Base-by-base conservation (phyloP, 2,888 invertebrate species). In the Philereme transversata region DNA sequence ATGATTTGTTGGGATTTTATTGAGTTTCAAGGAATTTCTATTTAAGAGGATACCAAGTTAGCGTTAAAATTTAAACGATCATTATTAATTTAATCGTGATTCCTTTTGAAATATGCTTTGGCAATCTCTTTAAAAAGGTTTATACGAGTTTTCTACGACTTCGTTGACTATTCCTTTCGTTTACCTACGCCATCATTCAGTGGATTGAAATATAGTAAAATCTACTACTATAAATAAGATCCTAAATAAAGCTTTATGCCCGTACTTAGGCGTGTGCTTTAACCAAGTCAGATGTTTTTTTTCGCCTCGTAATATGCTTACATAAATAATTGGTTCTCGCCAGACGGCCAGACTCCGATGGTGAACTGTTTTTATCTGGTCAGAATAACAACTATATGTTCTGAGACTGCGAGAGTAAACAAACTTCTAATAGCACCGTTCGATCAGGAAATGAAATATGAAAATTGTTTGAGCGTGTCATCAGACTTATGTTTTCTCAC, bases 291-390 rank as follows among this genome's bases (percentile, higher is more conserved):
- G 49, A 35, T 44, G 41, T 49, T 56, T 50, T 46, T 34, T 6
- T 55, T 48, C 10, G 52, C 11, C 55, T 56, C 35, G 43, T 49
- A 49, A 55, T 43, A 56, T 36, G 43, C 43, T 55, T 55, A 55
- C 49, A 49, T 49, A 55, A 55, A 50, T 44, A 36, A 51, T 57
- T 57, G 51, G 46, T 35, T 51, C 40, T 35, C 41, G 50, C 11
- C 40, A 57, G 46, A 41, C 46, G 40, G 41, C 34, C 45, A 45
- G 7, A 38, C 51, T 36, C 33, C 38, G 40, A 44, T 11, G 8
- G 47, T 11, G n/a, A 45, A 22, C 5, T 4, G 22, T 10, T 5
- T 10, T 49, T 41, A 5, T 49, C 6, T 50, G 22, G 40, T 35
- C 38, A 33, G 8, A 50, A 45, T 46, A 46, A 57, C 44, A 57